phyloP scores from a whole-genome alignment of 2,797 vertebrate genomes.

The Pseudopleuronectes americanus region DNA sequence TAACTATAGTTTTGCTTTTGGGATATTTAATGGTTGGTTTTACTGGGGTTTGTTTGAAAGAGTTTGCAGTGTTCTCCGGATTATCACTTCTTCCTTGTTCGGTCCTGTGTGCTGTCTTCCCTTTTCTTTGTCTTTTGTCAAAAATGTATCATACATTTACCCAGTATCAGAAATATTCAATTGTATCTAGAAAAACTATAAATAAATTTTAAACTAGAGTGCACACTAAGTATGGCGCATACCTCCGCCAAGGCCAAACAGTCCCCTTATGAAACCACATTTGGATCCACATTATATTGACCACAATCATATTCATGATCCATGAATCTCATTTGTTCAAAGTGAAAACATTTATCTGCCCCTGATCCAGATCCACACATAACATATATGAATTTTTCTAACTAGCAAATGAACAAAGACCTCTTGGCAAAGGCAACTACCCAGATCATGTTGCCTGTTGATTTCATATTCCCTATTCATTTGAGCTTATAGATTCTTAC shows the following conservation, averaged over 20 bases:
- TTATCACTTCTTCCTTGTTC: constrained; percentile 48
- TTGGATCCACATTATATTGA: not conserved
- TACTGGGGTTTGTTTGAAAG: constrained; percentile 19
- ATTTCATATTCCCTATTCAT: not conserved
- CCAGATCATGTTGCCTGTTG: not conserved
- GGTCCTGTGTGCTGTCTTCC: constrained; percentile 36
- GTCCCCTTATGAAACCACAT: not conserved
- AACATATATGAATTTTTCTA: too few species aligned
- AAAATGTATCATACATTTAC: not conserved
- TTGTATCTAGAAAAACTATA: not conserved
- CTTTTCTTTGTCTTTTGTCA: constrained; percentile 33
- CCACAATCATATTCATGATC: too few species aligned
- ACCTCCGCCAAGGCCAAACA: too few species aligned
- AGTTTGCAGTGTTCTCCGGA: constrained; percentile 37
- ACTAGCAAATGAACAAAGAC: too few species aligned
- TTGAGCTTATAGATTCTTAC: not conserved
- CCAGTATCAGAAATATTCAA: too few species aligned
- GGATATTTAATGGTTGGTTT: constrained; percentile 32
- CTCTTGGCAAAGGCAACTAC: too few species aligned
- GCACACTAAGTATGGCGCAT: too few species aligned
- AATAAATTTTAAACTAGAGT: too few species aligned
- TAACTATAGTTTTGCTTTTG: constrained; percentile 20
- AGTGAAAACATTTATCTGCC: not conserved
- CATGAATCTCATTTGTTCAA: too few species aligned
- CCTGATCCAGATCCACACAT: too few species aligned